These are phyloP conservation scores for Frieseomelitta varia DNA, from an alignment of 1,140 invertebrate species.

Conservation along the genomic window DNA sequence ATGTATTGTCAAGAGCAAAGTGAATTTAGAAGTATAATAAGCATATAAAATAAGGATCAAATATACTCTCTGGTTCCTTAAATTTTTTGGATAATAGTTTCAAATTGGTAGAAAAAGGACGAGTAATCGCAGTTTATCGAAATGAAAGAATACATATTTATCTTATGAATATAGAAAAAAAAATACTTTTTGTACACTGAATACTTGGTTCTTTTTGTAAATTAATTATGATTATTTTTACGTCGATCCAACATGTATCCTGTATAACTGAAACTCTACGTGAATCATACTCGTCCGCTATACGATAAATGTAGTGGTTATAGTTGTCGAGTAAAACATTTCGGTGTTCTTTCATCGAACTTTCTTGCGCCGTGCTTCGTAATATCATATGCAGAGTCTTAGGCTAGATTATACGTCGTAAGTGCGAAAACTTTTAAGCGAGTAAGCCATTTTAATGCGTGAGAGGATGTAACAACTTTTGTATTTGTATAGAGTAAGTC, in stretches of 20 bases:
- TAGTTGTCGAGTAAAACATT: constrained; percentile 63
- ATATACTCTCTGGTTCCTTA: constrained; percentile 47
- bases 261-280: constrained; percentile 45
- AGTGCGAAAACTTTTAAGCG: constrained; percentile 61
- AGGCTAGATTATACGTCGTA: constrained; percentile 69
- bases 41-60: constrained; percentile 35
- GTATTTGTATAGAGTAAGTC: constrained; percentile 79
- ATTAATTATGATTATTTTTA: constrained; percentile 37
- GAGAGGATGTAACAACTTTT: constrained; percentile 80
- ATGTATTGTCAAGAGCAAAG: constrained; percentile 9
- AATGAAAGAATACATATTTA: constrained; percentile 13
- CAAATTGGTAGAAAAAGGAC: constrained; percentile 29
- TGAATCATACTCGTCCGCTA: constrained; percentile 48
- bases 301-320: constrained; percentile 57
- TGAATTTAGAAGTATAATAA: constrained; percentile 24
- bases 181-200: constrained; percentile 42
- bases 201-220: constrained; percentile 35
- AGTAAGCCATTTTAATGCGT: constrained; percentile 76
- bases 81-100: constrained; percentile 46
- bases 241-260: constrained; percentile 47
- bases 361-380: constrained; percentile 70
- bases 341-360: constrained; percentile 68
- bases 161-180: constrained; percentile 26
- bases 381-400: constrained; percentile 69
- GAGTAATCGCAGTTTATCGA: constrained; percentile 43